These are phyloP conservation scores for Neodiprion pinetum DNA, from an alignment of 1,140 invertebrate genomes.

Conservation along the genomic window DNA sequence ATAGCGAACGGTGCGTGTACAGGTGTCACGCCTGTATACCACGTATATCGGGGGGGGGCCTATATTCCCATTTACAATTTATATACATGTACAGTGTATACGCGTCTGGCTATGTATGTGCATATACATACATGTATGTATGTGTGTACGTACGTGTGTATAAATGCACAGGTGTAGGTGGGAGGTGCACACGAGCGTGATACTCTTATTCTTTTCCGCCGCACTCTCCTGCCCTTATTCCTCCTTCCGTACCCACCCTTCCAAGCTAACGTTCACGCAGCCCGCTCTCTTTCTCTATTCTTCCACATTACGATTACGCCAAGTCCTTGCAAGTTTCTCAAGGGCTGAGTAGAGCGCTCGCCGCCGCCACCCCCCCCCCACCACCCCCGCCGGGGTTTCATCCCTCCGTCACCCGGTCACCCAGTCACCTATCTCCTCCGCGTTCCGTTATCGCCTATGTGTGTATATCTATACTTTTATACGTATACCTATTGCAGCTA, in stretches of 20 bases:
- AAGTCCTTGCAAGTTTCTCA: constrained; percentile 17
- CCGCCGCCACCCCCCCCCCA: constrained; percentile 48
- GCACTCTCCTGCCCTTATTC: constrained; percentile 17
- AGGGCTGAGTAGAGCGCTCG: constrained; percentile 12
- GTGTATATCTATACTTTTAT: too few relatives aligned
- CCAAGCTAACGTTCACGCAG: background rate
- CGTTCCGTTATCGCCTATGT: too few relatives aligned
- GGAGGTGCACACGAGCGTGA: constrained; percentile 54
- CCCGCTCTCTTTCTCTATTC: constrained; percentile 1
- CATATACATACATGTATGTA: too few relatives aligned
- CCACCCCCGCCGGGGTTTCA: constrained; percentile 18
- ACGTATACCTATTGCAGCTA: too few relatives aligned
- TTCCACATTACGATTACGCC: constrained; percentile 22
- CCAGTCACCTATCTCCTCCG: constrained; percentile 7
- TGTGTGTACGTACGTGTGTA: too few relatives aligned
- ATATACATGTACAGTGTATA: background rate
- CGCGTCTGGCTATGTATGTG: background rate
- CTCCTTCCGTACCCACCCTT: constrained; percentile 13
- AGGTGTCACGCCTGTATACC: background rate
- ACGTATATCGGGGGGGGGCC: background rate
- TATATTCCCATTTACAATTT: background rate
- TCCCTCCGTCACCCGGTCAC: constrained; percentile 23
- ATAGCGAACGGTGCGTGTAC: background rate
- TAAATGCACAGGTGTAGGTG: background rate
- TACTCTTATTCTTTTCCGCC: constrained; percentile 46